These are phyloP conservation scores for Cyanoramphus novaezelandiae DNA, from an alignment of 2,113 vertebrate species.

Conservation along the genomic window DNA sequence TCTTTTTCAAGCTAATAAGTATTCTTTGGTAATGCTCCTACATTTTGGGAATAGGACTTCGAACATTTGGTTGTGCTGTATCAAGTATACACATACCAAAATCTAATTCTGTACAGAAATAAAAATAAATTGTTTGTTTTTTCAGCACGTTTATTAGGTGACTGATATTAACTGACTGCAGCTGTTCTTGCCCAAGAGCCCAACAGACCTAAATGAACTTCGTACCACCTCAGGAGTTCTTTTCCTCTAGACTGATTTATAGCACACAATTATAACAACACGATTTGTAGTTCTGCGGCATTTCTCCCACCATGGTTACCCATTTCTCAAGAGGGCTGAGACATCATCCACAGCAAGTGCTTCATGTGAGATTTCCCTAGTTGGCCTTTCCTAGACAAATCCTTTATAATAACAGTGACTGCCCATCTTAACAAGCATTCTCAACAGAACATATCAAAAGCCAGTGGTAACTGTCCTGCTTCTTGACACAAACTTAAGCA, in stretches of 20 bases:
- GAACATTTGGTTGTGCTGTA: background rate
- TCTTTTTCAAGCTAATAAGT: background rate
- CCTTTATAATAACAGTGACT: background rate
- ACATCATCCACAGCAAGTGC: background rate
- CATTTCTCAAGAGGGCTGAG: background rate
- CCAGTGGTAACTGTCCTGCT: background rate
- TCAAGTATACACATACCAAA: background rate
- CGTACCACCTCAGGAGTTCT: background rate
- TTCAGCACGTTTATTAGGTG: background rate
- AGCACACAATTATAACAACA: accelerated
- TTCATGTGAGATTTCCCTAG: background rate
- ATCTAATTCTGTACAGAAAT: background rate
- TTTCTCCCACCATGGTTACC: background rate
- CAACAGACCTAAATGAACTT: background rate
- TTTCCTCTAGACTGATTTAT: background rate
- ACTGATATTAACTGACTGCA: background rate
- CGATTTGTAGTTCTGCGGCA: background rate
- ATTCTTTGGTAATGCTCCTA: background rate
- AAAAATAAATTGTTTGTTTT: background rate
- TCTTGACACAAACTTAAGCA: background rate
- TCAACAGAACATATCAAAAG: background rate
- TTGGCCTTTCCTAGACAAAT: background rate
- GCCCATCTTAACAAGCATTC: background rate
- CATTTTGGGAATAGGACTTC: background rate
- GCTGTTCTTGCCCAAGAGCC: background rate